Base-by-base conservation (phyloP, 2,888 invertebrate genomes). In the Parnassius orleans region DNA sequence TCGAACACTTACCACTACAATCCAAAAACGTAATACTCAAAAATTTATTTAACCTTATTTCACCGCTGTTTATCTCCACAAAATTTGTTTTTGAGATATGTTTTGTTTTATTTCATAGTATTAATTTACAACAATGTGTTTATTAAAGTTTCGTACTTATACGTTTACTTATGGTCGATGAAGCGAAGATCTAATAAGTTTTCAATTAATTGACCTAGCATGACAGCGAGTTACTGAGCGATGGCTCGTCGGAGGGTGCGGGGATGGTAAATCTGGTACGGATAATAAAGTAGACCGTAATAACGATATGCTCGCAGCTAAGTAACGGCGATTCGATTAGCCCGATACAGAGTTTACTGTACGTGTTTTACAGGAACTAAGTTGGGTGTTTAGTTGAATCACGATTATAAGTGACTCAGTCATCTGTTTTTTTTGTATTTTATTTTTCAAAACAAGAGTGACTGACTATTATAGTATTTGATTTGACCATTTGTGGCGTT, bases 311-410 rank as follows among this genome's bases (percentile, higher is more conserved):
- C 78, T 72, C 70, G 77, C 69, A 75, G 75, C 74, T 75, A 76
- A 84, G 80, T 81, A 79, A 79, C 80, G 82, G 80, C 81, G 82
- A 85, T 86, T 84, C 82, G 84, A 85, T 86, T 84, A 85, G 80
- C 75, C 69, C 75, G 79, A 77, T 79, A 80, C 75, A 73, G 75
- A 78, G 84, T 83, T 80, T 83, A 78, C 75, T 72, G 77, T 78
- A 80, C 80, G 77, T 80, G 80, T 81, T 19, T 81, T 77, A 78
- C 78, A 77, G 78, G 76, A 79, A 75, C 78, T 75, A 72, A 72
- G 69, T 77, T 74, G 71, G 75, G 72, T 75, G 76, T 76, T 79
- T 79, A 79, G 72, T 70, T 70, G 70, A 73, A 73, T 74, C 77
- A 71, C 68, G 72, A 73, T 71, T 70, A 69, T 69, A 72, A 72